Percentiles rank a stretch among this genome's conserved stretches.
Conservation (phyloP, 2,113 vertebrate genomes). For the Cromileptes altivelis region DNA sequence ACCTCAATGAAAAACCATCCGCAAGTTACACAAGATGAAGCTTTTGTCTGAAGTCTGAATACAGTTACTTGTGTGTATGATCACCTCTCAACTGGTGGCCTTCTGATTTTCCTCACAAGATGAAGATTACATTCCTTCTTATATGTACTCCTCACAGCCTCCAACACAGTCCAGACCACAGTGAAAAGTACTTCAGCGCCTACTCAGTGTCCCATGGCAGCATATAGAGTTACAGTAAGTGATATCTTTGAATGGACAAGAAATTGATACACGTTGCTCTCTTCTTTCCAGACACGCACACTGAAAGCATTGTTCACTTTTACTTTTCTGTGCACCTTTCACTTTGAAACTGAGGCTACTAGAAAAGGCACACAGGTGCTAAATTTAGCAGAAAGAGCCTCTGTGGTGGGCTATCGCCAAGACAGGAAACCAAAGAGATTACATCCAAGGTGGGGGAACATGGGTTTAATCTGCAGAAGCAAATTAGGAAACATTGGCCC, state of each 20-base stretch:
- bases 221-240: constrained; percentile 75
- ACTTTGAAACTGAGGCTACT: constrained; percentile 48
- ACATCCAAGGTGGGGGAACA: constrained; percentile 38
- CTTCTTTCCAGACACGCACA: constrained; percentile 61
- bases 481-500: constrained; percentile 52
- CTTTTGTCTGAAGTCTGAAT: constrained; percentile 4
- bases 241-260: constrained; percentile 75
- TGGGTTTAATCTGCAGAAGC: constrained; percentile 36
- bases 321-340: constrained; percentile 73
- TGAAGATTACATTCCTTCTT: constrained; percentile 8
- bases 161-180: constrained; percentile 53
- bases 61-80: not conserved
- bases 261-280: constrained; percentile 63
- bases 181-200: constrained; percentile 53
- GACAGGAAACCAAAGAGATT: constrained; percentile 64
- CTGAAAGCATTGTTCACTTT: constrained; percentile 73
- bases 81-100: not conserved
- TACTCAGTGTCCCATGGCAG: constrained; percentile 64
- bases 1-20: constrained; percentile 47
- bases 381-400: constrained; percentile 68
- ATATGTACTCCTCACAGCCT: constrained; percentile 21
- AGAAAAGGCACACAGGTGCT: constrained; percentile 57
- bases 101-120: not conserved
- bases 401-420: constrained; percentile 32
- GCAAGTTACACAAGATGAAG: constrained; percentile 26